phyloP scores from a whole-genome alignment of 2,888 invertebrate species.

The Schizaphis graminum region DNA sequence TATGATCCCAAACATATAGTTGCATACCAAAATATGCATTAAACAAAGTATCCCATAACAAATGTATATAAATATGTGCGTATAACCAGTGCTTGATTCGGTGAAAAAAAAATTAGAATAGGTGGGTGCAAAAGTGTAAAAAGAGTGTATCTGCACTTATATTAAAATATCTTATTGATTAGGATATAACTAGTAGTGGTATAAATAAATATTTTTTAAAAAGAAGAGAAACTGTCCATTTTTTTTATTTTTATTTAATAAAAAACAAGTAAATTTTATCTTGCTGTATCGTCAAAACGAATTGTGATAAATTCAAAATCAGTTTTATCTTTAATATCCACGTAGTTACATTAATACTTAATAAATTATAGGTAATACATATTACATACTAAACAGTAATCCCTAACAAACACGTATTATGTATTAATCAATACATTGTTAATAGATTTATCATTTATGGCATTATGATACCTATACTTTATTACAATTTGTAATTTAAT shows the following conservation, averaged over 20 bases:
- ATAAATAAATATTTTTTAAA: too few relatives aligned
- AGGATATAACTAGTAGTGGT: too few relatives aligned
- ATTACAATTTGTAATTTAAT: not conserved
- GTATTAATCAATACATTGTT: not conserved
- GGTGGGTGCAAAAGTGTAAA: too few relatives aligned
- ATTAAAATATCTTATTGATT: too few relatives aligned
- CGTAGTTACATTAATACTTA: too few relatives aligned
- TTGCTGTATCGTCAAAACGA: not conserved
- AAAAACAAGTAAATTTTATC: not conserved
- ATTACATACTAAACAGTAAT: not conserved
- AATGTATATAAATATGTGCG: not conserved
- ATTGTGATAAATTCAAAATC: not conserved
- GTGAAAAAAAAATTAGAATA: too few relatives aligned
- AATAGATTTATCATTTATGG: not conserved
- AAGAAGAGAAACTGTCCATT: too few relatives aligned
- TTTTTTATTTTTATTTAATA: not conserved
- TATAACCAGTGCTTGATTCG: not conserved
- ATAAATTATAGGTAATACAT: not conserved
- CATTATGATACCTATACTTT: not conserved
- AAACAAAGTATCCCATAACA: not conserved
- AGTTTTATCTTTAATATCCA: not conserved
- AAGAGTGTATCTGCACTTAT: too few relatives aligned
- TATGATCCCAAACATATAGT: not conserved
- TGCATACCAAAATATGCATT: not conserved
- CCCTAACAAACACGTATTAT: not conserved